Conservation (phyloP, 2,797 vertebrate species). For the Tarsius wallacei region DNA sequence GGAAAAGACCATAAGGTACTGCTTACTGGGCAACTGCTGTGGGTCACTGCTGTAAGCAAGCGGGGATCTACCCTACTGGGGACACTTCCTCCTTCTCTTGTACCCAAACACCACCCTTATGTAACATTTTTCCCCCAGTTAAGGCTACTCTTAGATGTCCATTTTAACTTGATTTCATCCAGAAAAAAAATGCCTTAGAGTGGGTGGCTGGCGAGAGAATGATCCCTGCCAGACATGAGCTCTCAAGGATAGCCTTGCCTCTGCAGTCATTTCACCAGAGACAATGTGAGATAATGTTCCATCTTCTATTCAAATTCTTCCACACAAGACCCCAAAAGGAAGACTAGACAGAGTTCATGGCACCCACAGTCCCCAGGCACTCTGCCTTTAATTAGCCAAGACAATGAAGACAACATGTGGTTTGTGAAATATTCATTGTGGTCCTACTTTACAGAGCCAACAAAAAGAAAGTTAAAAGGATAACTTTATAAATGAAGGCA, state of each 20-base stretch:
- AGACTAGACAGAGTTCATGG: not conserved
- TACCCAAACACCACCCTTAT: not conserved
- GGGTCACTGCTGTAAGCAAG: not conserved
- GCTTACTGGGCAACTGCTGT: not conserved
- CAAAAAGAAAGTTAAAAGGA: slow-evolving; percentile 65
- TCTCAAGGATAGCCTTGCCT: not conserved
- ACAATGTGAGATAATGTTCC: not conserved
- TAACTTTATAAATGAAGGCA: slow-evolving; percentile 69
- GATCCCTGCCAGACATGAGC: not conserved
- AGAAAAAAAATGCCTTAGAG: not conserved
- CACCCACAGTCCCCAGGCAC: not conserved
- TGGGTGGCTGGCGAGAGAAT: not conserved
- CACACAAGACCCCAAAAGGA: slow-evolving; percentile 11
- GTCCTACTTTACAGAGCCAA: slow-evolving; percentile 68
- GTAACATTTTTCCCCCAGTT: slow-evolving; percentile 9
- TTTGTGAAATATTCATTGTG: slow-evolving; percentile 65
- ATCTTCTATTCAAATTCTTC: not conserved
- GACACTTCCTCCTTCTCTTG: not conserved
- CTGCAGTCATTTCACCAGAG: not conserved
- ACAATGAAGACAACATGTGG: slow-evolving; percentile 62
- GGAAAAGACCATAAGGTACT: not conserved
- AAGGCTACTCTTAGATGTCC: slow-evolving; percentile 21
- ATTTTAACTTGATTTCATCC: slow-evolving; percentile 62
- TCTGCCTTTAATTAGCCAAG: slow-evolving; percentile 64
- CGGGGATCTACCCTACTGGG: not conserved